Conservation (phyloP, 2,113 vertebrate species). For the Oncorhynchus tshawytscha region DNA sequence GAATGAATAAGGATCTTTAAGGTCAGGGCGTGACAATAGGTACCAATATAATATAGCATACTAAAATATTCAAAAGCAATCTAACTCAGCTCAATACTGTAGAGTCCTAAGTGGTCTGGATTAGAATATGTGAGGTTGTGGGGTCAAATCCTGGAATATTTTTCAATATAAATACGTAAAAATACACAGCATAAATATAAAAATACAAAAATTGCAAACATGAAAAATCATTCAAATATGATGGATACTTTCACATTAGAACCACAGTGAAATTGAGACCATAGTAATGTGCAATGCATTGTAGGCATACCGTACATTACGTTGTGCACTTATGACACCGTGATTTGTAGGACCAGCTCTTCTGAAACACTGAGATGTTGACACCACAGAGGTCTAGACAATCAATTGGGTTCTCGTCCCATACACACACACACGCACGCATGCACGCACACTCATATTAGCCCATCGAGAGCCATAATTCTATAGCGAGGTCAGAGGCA, state of each 20-base stretch:
- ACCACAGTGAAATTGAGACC: neutral
- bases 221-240: neutral
- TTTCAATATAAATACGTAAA: neutral
- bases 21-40: no score
- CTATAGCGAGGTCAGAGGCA: slow-evolving; percentile 18
- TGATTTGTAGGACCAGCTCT: no score
- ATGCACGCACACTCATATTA: neutral
- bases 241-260: slow-evolving; percentile 9
- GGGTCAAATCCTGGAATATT: neutral
- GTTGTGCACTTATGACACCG: no score
- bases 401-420: neutral
- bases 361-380: neutral
- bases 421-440: neutral
- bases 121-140: neutral
- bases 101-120: no score
- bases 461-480: neutral
- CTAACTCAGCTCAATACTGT: no score
- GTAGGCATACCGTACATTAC: no score
- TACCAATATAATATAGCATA: neutral
- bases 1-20: no score
- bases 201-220: neutral
- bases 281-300: neutral
- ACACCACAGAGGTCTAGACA: neutral
- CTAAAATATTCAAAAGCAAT: no score
- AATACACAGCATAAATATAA: neutral